Conservation (phyloP, 2,113 vertebrate genomes). For the Mugil cephalus region DNA sequence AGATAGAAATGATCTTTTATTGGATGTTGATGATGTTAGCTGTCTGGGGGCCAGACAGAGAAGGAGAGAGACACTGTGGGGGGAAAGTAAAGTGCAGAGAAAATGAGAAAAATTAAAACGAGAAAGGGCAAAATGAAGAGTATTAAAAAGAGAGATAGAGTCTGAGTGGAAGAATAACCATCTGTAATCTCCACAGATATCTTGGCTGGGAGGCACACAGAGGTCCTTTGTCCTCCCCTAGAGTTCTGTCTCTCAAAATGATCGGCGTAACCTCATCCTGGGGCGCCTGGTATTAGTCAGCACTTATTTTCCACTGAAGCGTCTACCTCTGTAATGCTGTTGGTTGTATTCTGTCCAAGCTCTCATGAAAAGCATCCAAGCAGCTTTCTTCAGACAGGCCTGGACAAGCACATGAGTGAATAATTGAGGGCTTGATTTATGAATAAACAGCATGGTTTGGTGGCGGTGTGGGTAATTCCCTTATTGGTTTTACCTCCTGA, state of each 20-base stretch:
- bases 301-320: conserved; percentile 30
- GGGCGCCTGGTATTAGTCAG: conserved; percentile 56
- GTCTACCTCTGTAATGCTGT: conserved; percentile 25
- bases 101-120: conserved; percentile 63
- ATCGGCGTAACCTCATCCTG: conserved; percentile 41
- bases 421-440: conserved; percentile 30
- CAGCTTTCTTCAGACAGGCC: not conserved
- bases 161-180: conserved; percentile 23
- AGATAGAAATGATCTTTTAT: conserved; percentile 69
- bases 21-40: conserved; percentile 75
- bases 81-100: conserved; percentile 24
- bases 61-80: conserved; percentile 20
- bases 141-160: conserved; percentile 49
- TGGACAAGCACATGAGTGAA: conserved; percentile 6
- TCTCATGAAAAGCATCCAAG: conserved; percentile 8
- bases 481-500: conserved; percentile 36
- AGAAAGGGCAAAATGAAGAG: conserved; percentile 49
- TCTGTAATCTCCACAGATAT: conserved; percentile 52
- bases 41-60: conserved; percentile 45
- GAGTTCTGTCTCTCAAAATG: conserved; percentile 42
- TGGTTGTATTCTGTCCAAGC: conserved; percentile 30
- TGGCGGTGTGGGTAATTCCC: not conserved
- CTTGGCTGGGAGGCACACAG: conserved; percentile 19
- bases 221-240: conserved; percentile 48
- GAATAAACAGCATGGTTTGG: conserved; percentile 30